Percentiles rank a stretch among this genome's conserved stretches.
Evolutionary conservation across 2,113 vertebrate species (phyloP).

Genomic region (Gasterosteus nipponicus): DNA sequence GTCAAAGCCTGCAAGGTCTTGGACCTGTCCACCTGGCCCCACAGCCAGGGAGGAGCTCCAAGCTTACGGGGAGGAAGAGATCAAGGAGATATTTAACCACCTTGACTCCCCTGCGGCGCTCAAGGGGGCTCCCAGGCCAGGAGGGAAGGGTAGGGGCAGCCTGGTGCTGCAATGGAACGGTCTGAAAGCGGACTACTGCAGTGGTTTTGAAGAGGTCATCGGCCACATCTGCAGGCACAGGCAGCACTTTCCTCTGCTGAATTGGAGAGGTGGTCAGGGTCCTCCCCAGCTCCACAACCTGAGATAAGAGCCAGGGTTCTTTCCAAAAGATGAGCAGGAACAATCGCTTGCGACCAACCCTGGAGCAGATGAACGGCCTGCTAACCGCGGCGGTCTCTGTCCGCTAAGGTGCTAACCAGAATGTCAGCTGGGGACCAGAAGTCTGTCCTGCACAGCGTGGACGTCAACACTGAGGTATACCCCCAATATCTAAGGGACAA

Average conservation of each 20-base stretch:
- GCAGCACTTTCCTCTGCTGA: constrained; percentile 91
- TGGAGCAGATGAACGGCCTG: constrained; percentile 94
- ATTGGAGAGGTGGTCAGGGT: constrained; percentile 91
- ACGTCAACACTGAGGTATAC: constrained; percentile 88
- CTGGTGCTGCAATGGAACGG: constrained; percentile 92
- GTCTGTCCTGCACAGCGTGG: constrained; percentile 83
- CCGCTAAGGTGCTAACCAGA: constrained; percentile 87
- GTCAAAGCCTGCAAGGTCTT: constrained; percentile 92
- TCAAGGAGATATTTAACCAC: constrained; percentile 91
- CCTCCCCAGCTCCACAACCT: constrained; percentile 89
- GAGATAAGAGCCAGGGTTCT: constrained; percentile 89
- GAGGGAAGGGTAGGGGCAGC: constrained; percentile 81
- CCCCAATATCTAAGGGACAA: constrained; percentile 83
- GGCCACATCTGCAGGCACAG: constrained; percentile 91
- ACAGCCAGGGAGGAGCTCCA: constrained; percentile 87
- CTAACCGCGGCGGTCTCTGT: constrained; percentile 88
- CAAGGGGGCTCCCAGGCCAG: constrained; percentile 83
- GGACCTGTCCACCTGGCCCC: constrained; percentile 90
- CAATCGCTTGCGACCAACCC: constrained; percentile 88
- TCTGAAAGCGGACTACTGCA: constrained; percentile 93
- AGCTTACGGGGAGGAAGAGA: constrained; percentile 90
- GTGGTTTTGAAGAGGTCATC: constrained; percentile 91
- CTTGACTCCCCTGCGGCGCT: constrained; percentile 85
- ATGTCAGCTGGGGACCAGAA: constrained; percentile 89
- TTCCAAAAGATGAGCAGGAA: constrained; percentile 90